These are phyloP conservation scores for Saccostrea cuccullata DNA, from an alignment of 1,140 invertebrate species.

Conservation along the genomic window DNA sequence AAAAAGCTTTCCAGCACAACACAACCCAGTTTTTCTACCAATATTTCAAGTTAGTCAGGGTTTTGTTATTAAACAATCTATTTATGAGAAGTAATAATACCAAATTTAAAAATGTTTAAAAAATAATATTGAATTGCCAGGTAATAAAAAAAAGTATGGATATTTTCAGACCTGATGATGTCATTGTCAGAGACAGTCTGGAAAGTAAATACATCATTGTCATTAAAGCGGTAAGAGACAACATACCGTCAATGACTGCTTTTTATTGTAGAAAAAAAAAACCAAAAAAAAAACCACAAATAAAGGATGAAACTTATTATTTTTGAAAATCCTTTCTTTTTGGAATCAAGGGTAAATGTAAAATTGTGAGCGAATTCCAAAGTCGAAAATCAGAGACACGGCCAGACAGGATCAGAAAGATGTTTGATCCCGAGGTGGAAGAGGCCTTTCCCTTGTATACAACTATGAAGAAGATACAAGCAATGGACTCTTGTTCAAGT, in stretches of 20 bases:
- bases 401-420: not conserved
- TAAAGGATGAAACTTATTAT: not conserved
- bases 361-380: conserved; percentile 58
- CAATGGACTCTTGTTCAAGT: conserved; percentile 29
- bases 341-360: conserved; percentile 57
- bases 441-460: conserved; percentile 59
- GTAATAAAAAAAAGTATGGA: too few species aligned
- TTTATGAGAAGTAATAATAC: not conserved
- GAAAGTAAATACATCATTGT: conserved; percentile 65
- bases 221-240: conserved; percentile 67
- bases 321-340: not conserved
- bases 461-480: conserved; percentile 48
- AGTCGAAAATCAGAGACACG: conserved; percentile 30
- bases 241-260: not conserved
- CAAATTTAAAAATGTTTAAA: not conserved
- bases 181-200: conserved; percentile 66
- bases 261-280: not conserved
- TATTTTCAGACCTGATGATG: conserved; percentile 60
- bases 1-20: conserved; percentile 58
- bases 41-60: conserved; percentile 64
- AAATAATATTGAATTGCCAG: too few species aligned
- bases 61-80: not conserved
- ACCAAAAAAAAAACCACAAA: not conserved
- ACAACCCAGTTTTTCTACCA: conserved; percentile 70
- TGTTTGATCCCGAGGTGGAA: conserved; percentile 50